Evolutionary conservation across 2,113 vertebrate genomes (phyloP).

Genomic region (Ciconia boyciana): DNA sequence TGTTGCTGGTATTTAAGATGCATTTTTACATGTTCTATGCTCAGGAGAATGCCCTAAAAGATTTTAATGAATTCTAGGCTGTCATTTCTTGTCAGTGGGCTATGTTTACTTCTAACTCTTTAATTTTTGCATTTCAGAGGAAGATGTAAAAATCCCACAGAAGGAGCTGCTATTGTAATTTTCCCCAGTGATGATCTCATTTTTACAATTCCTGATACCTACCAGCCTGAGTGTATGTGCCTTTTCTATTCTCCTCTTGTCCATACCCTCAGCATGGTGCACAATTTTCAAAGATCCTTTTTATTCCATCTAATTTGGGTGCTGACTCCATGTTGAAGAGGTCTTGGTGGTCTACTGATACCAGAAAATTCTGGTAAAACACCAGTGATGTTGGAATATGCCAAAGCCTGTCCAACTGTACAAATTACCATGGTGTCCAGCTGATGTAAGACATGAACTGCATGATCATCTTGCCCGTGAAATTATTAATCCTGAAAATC

Average conservation of each 20-base stretch:
- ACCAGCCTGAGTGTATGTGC: neutral
- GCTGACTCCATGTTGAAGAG: neutral
- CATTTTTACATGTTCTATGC: neutral
- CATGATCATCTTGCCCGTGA: neutral
- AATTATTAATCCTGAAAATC: neutral
- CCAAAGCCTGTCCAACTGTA: neutral
- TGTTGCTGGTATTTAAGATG: neutral
- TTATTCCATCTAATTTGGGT: neutral
- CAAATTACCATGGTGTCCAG: neutral
- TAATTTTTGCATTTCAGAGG: neutral
- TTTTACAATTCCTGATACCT: neutral
- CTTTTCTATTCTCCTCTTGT: neutral
- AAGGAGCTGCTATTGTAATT: neutral
- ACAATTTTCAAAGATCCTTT: neutral
- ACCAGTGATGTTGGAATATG: neutral
- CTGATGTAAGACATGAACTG: neutral
- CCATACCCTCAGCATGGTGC: neutral
- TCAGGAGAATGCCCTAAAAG: neutral
- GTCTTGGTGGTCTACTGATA: neutral
- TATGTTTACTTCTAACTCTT: neutral
- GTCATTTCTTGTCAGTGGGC: neutral
- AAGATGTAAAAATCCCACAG: neutral
- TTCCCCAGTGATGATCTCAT: neutral
- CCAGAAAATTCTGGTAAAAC: neutral
- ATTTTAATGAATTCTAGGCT: neutral